Conservation (phyloP, 1,140 invertebrate species). For the Drosophila nigrodunni region DNA sequence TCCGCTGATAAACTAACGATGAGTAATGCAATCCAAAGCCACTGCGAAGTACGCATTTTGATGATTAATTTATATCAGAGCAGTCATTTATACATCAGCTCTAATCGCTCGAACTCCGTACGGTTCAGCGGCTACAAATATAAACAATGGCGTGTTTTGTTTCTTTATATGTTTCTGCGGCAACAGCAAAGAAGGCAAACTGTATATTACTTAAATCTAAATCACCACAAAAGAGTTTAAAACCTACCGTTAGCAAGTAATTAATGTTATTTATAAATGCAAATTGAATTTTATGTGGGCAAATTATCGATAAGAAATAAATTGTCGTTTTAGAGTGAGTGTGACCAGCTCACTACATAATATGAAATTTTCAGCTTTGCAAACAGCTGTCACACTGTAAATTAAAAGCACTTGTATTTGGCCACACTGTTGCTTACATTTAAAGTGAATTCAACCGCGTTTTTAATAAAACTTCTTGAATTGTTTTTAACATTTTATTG, state of each 20-base stretch:
- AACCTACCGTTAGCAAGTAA: too few relatives aligned
- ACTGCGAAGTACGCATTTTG: slow-evolving; percentile 2
- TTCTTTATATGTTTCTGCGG: neutral
- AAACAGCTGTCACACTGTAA: too few relatives aligned
- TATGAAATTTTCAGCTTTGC: too few relatives aligned
- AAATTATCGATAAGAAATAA: too few relatives aligned
- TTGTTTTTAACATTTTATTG: slow-evolving; percentile 8
- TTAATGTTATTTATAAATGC: too few relatives aligned
- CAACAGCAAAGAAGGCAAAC: neutral
- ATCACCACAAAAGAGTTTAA: too few relatives aligned
- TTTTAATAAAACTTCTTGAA: neutral
- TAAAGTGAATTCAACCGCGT: neutral
- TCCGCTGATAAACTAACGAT: neutral
- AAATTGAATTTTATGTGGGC: too few relatives aligned
- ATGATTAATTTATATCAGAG: neutral
- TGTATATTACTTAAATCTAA: neutral
- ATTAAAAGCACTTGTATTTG: too few relatives aligned
- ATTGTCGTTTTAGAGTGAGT: too few relatives aligned
- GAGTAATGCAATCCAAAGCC: neutral
- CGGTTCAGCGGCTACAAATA: neutral
- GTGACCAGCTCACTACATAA: too few relatives aligned
- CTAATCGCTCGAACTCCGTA: neutral
- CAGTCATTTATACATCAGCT: neutral
- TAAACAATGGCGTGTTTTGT: neutral
- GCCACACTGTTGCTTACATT: too few relatives aligned